Evolutionary conservation across 2,888 invertebrate genomes (phyloP).

Genomic region (Andrena fulva): DNA sequence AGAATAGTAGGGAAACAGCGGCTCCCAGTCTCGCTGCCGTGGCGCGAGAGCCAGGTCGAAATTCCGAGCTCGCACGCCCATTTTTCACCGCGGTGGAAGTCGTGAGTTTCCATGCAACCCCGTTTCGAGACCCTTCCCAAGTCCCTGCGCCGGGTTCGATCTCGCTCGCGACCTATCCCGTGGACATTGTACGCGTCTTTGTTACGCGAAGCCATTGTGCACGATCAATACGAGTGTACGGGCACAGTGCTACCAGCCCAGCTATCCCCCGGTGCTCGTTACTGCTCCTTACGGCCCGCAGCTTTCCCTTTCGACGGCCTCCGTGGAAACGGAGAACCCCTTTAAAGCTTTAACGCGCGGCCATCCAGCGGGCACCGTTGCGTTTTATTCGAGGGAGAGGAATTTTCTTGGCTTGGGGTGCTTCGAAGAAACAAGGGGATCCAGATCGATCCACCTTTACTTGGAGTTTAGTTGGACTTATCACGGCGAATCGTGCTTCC

Average conservation of each 20-base stretch:
- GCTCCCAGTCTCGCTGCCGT: not conserved
- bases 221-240: constrained; percentile 67
- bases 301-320: constrained; percentile 75
- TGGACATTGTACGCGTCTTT: constrained; percentile 65
- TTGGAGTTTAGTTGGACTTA: not conserved
- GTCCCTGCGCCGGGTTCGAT: constrained; percentile 4
- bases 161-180: constrained; percentile 48
- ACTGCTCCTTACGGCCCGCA: constrained; percentile 34
- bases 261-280: constrained; percentile 51
- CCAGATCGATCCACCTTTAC: not conserved
- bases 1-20: not conserved
- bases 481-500: not conserved
- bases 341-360: constrained; percentile 72
- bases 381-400: constrained; percentile 12
- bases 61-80: not conserved
- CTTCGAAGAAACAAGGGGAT: not conserved
- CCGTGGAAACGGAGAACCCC: constrained; percentile 70
- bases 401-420: constrained; percentile 12
- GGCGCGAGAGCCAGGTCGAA: not conserved
- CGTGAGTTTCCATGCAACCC: constrained; percentile 15
- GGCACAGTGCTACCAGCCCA: constrained; percentile 41
- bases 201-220: constrained; percentile 63
- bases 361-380: constrained; percentile 45
- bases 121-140: constrained; percentile 15
- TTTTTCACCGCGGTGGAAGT: not conserved